Base-by-base conservation (phyloP, 2,113 vertebrate genomes). In the Limnothrissa miodon region DNA sequence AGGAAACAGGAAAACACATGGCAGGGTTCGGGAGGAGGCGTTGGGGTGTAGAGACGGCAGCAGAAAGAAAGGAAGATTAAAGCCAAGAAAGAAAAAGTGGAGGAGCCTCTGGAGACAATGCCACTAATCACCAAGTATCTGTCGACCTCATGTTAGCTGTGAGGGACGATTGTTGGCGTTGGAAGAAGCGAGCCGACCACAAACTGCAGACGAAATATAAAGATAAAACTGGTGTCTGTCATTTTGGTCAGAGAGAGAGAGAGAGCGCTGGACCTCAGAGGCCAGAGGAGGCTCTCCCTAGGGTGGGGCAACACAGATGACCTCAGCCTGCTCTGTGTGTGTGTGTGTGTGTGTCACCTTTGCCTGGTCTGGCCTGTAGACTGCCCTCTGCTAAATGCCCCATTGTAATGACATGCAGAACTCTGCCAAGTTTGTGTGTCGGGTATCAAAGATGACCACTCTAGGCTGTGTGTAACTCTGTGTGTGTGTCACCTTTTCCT, bases 201-300 rank as follows among this genome's bases (percentile, higher is more conserved):
- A 89, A 90, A 86, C 87, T 87, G 84, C 86, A 85, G 87, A 91
- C 85, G 82, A 87, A 93, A 92, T 90, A 89, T 87, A 86, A 90
- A 92, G 93, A 93, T 92, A 92, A n/a, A 93, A 94, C 88, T 90
- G 70, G 80, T 45, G 84, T 90, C 92, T 94, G 89, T 94, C 91
- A 94, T 95, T 95, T 93, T 93, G 94, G 93, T 94, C 89, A 91
- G 87, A 83, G 89, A 91, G 89, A 91, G 91, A 91, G 87, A 83
- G 89, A 91, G 89, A 91, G 91, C 91, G 90, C 89, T 85, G 86
- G 70, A 85, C 83, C 85, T 85, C 86, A 87, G 92, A 90, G 88
- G 89, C 87, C 86, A 85, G 86, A 85, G 44, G 45, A 42, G 86
- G 85, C 86, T 88, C 90, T 92, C 89, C 90, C 93, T 92, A 88